phyloP scores from a whole-genome alignment of 2,113 vertebrate genomes.

The Planiliza haematocheilus region DNA sequence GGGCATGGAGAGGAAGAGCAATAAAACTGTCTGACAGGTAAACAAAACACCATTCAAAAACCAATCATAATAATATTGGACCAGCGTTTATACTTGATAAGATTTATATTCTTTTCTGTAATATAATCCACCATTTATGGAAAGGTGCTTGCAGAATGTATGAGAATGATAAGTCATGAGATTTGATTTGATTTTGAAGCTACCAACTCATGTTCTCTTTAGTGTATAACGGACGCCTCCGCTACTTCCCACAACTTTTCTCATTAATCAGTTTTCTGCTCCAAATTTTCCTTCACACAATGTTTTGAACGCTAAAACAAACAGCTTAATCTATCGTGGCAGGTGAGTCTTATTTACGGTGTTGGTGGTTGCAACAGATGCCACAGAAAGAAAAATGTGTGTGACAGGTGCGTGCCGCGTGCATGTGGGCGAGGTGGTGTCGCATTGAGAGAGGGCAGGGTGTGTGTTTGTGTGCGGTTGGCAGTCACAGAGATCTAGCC shows the following conservation, averaged over 20 bases:
- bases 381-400: constrained; percentile 33
- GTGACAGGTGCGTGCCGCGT: constrained; percentile 53
- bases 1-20: constrained; percentile 8
- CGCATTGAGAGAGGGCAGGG: not conserved
- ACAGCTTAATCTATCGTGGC: constrained; percentile 24
- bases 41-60: constrained; percentile 7
- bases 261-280: too few relatives aligned
- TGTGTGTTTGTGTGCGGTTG: constrained; percentile 16
- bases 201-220: not conserved
- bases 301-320: not conserved
- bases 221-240: not conserved
- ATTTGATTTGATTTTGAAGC: too few relatives aligned
- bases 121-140: not conserved
- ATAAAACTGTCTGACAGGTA: not conserved
- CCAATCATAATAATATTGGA: not conserved
- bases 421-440: constrained; percentile 17
- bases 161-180: not conserved
- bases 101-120: not conserved
- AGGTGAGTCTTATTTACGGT: constrained; percentile 47
- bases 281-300: too few relatives aligned
- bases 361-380: constrained; percentile 22
- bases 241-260: too few relatives aligned
- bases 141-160: not conserved
- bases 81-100: too few relatives aligned
- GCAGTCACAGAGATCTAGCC: constrained; percentile 42